phyloP scores from a whole-genome alignment of 1,140 invertebrate genomes.

The Scaptomyza hsui region DNA sequence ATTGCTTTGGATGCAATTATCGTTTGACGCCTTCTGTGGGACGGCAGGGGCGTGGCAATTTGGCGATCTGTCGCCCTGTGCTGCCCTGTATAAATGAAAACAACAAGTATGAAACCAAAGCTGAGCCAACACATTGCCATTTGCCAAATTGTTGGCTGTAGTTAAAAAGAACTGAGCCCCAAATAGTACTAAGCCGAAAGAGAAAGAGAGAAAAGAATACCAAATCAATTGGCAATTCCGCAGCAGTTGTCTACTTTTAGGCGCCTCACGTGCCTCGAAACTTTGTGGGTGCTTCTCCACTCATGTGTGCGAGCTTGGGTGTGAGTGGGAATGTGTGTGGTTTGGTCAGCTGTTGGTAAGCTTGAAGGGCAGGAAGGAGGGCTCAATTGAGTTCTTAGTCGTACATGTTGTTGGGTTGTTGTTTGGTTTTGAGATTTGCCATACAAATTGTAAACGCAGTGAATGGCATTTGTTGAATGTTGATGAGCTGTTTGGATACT shows the following conservation, averaged over 20 bases:
- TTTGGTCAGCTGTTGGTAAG: slow-evolving; percentile 54
- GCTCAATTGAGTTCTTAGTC: slow-evolving; percentile 57
- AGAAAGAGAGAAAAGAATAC: slow-evolving; percentile 30
- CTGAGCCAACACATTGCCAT: slow-evolving; percentile 44
- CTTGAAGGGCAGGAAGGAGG: slow-evolving; percentile 43
- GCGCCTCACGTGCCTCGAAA: slow-evolving; percentile 64
- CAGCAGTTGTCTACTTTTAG: slow-evolving; percentile 73
- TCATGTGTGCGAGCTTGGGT: slow-evolving; percentile 22
- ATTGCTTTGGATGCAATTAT: slow-evolving; percentile 81
- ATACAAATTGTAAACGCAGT: slow-evolving; percentile 40
- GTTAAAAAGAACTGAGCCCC: slow-evolving; percentile 40
- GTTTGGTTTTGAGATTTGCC: slow-evolving; percentile 61
- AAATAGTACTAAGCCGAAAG: background rate
- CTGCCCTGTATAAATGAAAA: slow-evolving; percentile 47
- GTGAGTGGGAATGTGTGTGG: slow-evolving; percentile 14
- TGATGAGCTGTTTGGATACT: slow-evolving; percentile 18
- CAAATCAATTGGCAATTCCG: slow-evolving; percentile 73
- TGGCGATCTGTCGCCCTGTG: slow-evolving; percentile 16
- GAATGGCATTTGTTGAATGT: slow-evolving; percentile 41
- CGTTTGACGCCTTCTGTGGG: slow-evolving; percentile 50
- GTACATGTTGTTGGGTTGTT: slow-evolving; percentile 56
- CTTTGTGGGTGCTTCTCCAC: slow-evolving; percentile 13
- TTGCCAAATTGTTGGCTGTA: slow-evolving; percentile 76
- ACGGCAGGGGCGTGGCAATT: slow-evolving; percentile 8
- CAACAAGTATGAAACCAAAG: slow-evolving; percentile 48